Evolutionary conservation across 2,888 invertebrate species (phyloP).

Genomic region (Eristalis intricaria): DNA sequence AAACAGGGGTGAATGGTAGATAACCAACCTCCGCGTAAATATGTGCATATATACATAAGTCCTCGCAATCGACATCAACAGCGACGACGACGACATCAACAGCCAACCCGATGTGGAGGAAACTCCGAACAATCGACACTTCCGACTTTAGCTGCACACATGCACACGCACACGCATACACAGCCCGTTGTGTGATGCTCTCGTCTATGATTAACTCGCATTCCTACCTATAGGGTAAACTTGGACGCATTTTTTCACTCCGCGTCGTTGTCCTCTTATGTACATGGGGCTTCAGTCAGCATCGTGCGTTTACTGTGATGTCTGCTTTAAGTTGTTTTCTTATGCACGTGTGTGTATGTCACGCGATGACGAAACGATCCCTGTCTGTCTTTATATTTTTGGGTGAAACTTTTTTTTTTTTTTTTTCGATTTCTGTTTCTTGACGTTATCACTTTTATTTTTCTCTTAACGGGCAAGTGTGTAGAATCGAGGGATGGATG

Average conservation of each 20-base stretch:
- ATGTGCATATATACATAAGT: slow-evolving; percentile 50
- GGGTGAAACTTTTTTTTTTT: background rate
- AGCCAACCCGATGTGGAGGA: slow-evolving; percentile 65
- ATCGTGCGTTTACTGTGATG: slow-evolving; percentile 32
- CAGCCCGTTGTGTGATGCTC: background rate
- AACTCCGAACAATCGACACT: slow-evolving; percentile 60
- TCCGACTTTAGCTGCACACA: slow-evolving; percentile 54
- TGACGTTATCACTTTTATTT: slow-evolving; percentile 3
- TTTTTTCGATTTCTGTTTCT: background rate
- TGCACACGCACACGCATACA: slow-evolving; percentile 1
- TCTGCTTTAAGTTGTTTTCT: background rate
- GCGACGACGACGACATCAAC: slow-evolving; percentile 31
- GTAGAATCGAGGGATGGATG: slow-evolving; percentile 38
- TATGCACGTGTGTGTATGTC: background rate
- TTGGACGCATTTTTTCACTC: slow-evolving; percentile 43
- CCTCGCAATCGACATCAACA: slow-evolving; percentile 36
- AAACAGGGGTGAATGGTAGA: slow-evolving; percentile 59
- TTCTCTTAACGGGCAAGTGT: slow-evolving; percentile 13
- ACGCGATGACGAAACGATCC: slow-evolving; percentile 39
- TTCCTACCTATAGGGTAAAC: slow-evolving; percentile 51
- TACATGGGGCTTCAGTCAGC: background rate
- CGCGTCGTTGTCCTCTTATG: slow-evolving; percentile 15
- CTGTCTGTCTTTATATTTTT: slow-evolving; percentile 28
- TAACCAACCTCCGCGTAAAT: slow-evolving; percentile 61
- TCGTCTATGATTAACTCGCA: slow-evolving; percentile 49